A percentile compares a stretch with the other conserved stretches of the same genome.
Conservation (phyloP, 2,113 vertebrate species). For the Antechinus stuartii region DNA sequence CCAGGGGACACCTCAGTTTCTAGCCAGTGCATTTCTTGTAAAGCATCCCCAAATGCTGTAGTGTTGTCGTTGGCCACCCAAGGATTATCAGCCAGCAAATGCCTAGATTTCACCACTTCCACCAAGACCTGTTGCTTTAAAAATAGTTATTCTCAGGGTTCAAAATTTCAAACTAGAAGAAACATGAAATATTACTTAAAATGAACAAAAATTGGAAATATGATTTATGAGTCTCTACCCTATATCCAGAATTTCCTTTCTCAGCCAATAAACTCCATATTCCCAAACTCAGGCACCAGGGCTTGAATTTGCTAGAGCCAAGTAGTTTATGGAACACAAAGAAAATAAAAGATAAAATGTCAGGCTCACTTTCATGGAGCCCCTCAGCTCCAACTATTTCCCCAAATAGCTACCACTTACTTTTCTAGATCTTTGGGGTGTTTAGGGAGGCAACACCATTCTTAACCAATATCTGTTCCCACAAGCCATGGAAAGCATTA, state of each 20-base stretch:
- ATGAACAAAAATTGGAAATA: background rate
- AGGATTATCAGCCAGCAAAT: background rate
- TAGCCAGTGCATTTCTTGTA: background rate
- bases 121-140: background rate
- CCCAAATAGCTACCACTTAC: background rate
- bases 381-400: background rate
- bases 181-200: background rate
- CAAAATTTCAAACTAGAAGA: background rate
- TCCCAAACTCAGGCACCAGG: background rate
- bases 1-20: background rate
- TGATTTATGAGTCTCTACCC: background rate
- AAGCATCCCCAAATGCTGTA: background rate
- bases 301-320: background rate
- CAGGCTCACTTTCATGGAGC: background rate
- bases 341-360: background rate
- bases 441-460: background rate
- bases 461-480: background rate
- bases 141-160: background rate
- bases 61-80: background rate
- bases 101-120: background rate
- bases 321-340: background rate
- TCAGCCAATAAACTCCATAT: background rate
- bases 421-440: background rate
- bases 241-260: background rate
- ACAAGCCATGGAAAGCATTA: background rate